Base-by-base conservation (phyloP, 2,888 invertebrate genomes). In the Trichopria drosophilae region DNA sequence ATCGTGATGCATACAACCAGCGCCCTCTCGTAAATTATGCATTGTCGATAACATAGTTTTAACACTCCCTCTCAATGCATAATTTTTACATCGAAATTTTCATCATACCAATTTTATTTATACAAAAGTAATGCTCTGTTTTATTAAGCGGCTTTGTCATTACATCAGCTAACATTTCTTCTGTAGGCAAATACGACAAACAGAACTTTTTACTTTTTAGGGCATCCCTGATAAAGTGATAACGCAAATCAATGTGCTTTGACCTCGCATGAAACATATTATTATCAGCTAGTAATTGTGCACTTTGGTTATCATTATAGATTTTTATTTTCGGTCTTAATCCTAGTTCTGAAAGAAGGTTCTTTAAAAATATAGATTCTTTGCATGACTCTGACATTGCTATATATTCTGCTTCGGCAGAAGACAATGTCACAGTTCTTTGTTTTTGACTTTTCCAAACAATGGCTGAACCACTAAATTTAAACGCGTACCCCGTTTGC, bases 401-500 rank as follows among this genome's bases (percentile, higher is more conserved):
- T 34, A 41, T 48, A 26, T 48, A 48, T 15, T 48, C 47, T 22
- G 34, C 47, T 32, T 47, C 47, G 10, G 26, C 20, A 32, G 16
- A 26, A 3, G 49, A 43, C 20, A 42, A 24, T 7, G 49, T 36
- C 16, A 49, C 49, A 4, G 49, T 28, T 29, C 13, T 35, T 16
- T 42, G 49, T 13, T 49, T 49, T 42, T 19, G 18, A 4, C 22
- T n/a, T 20, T 44, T 13, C 42, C 42, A 49, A 7, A 22, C 10
- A 13, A 49, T 42, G 6, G 42, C 24, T 28, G 35, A 19, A 6
- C 23, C 29, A 16, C 9, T 15, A 10, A 49, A 16, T 20, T 35
- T 35, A 26, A 49, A 49, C 13, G 36, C n/a, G 26, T 49, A 49
- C 6, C 42, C 49, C 5, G 42, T 42, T n/a, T n/a, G n/a, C n/a